Evolutionary conservation across 2,797 vertebrate genomes (phyloP), one percentile per base, ranked within the genome.

Genomic region (Syngnathus rostellatus): DNA sequence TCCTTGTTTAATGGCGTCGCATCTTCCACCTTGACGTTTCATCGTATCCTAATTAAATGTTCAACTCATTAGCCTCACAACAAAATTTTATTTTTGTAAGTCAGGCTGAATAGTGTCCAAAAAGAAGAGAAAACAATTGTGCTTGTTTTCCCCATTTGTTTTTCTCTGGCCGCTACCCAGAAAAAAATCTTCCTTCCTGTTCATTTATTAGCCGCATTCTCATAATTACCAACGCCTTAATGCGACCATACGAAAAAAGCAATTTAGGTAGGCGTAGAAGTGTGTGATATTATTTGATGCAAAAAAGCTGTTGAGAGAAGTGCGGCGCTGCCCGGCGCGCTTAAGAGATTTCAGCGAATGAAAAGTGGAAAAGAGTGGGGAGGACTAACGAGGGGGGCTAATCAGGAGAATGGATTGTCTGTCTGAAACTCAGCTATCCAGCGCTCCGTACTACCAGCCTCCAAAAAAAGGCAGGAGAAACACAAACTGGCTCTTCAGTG

Each of bases 361-460:
- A 71, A 75, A 70, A 70, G 69, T 75, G 65, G 71, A 71, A 46
- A 17, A 60, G 65, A 63, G 63, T 54, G 62, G 58, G 64, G 61
- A 69, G 60, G 67, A 66, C 74, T 83, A 84, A 84, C 76, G 71
- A 83, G 63, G 37, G 68, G 68, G 64, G 66, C 75, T 83, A 83
- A 85, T 78, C 73, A 83, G 67, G 23, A 69, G 68, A 72, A 78
- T 72, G 73, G 81, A 81, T 74, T 74, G 73, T 63, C 74, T 72
- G 80, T 76, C 72, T 31, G 14, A 73, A 71, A 68, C 78, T 77
- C 72, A 4, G 5, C 71, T 74, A 77, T 68, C 64, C 72, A 69
- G 68, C 57, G 63, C 74, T 85, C 81, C 79, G 78, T 77, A 84
- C 83, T 77, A 89, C 84, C 75, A 81, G 63, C 72, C 80, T 81